Conservation (phyloP, 2,113 vertebrate species). For the cattle (Bos taurus) region DNA sequence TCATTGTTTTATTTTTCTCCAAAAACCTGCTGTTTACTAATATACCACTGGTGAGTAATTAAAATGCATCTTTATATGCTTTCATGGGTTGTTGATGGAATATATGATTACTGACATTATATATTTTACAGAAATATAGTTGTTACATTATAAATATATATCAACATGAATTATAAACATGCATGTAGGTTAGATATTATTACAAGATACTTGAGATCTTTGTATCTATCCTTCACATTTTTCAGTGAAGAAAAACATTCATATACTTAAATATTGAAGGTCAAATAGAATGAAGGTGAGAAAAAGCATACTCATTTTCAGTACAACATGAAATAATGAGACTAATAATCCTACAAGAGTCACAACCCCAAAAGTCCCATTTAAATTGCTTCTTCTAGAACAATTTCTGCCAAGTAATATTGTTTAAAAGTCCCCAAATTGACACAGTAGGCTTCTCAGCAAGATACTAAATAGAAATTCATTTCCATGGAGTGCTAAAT, state of each 20-base stretch:
- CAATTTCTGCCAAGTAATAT: background rate
- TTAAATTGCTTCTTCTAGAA: conserved; percentile 21
- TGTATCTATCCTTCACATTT: background rate
- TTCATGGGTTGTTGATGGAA: background rate
- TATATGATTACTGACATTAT: background rate
- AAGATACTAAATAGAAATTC: conserved; percentile 25
- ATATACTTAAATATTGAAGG: background rate
- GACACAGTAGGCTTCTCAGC: background rate
- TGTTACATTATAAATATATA: background rate
- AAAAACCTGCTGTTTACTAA: background rate
- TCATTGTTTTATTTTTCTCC: background rate
- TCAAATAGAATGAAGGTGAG: background rate
- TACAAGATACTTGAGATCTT: background rate
- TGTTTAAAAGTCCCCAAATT: conserved; percentile 13
- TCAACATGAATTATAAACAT: background rate
- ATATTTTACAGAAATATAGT: background rate
- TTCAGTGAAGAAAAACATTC: background rate
- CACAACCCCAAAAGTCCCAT: background rate
- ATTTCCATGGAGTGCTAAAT: conserved; percentile 3
- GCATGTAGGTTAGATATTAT: background rate
- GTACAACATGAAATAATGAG: background rate
- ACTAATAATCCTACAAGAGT: background rate
- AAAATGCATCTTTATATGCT: background rate
- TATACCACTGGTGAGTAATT: background rate
- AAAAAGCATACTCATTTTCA: background rate